These are phyloP conservation scores for Drosophila barbarae DNA, from an alignment of 2,888 invertebrate genomes.

Conservation along the genomic window DNA sequence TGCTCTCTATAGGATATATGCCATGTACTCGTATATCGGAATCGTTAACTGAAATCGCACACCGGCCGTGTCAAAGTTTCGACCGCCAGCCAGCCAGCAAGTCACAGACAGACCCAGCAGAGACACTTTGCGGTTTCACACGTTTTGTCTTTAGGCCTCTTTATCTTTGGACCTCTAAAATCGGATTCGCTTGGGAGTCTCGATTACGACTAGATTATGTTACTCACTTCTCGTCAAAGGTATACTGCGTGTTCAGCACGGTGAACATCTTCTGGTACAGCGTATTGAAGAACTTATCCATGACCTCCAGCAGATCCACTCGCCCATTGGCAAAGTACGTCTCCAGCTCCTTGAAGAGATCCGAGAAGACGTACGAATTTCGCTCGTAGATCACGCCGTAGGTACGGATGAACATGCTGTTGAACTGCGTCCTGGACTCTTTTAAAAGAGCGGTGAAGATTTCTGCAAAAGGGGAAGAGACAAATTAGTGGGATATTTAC, in stretches of 20 bases:
- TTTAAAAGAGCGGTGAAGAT: slow-evolving; percentile 92
- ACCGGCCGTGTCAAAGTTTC: slow-evolving; percentile 53
- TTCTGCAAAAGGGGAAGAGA: slow-evolving; percentile 82
- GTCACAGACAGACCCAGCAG: slow-evolving; percentile 44
- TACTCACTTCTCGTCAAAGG: slow-evolving; percentile 90
- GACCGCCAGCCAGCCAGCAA: slow-evolving; percentile 33
- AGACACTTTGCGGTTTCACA: slow-evolving; percentile 72
- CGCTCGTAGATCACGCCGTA: slow-evolving; percentile 97
- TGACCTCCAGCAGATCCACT: slow-evolving; percentile 90
- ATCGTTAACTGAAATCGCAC: slow-evolving; percentile 61
- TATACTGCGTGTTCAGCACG: slow-evolving; percentile 95
- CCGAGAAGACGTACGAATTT: slow-evolving; percentile 94
- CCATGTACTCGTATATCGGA: slow-evolving; percentile 19
- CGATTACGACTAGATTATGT: slow-evolving; percentile 14
- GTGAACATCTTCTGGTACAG: slow-evolving; percentile 98
- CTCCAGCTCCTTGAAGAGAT: slow-evolving; percentile 93
- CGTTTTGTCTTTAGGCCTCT: slow-evolving; percentile 48
- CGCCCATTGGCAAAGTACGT: slow-evolving; percentile 92
- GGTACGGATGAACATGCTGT: slow-evolving; percentile 96
- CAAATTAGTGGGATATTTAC: slow-evolving; percentile 31
- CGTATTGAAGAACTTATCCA: slow-evolving; percentile 95
- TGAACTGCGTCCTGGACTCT: slow-evolving; percentile 91
- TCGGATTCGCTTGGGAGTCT: slow-evolving; percentile 8
- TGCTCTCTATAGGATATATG: slow-evolving; percentile 4
- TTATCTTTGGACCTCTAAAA: slow-evolving; percentile 39